A percentile compares a stretch with the other conserved stretches of the same genome.
phyloP scores from a whole-genome alignment of 2,113 vertebrate genomes.

The Microtus montanus region DNA sequence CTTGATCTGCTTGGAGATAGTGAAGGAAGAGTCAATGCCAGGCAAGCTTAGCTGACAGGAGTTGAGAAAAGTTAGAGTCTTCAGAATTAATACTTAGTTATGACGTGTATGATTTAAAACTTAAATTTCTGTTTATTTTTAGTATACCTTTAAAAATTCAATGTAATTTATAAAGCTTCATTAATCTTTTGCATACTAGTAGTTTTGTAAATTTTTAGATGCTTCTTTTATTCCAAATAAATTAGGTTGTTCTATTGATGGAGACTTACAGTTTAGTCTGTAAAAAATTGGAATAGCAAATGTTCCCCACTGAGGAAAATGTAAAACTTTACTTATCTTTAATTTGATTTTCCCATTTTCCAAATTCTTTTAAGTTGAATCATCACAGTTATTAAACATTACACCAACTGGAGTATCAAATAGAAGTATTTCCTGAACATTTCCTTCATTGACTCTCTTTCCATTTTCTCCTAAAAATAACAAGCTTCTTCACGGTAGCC shows the following conservation, averaged over 20 bases:
- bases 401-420: not conserved
- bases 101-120: not conserved
- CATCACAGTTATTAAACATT: not conserved
- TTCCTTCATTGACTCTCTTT: not conserved
- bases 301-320: not conserved
- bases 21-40: not conserved
- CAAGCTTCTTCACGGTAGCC: not conserved
- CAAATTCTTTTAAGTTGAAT: not conserved
- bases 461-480: not conserved
- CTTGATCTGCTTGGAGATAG: not conserved
- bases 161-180: not conserved
- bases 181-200: not conserved
- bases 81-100: not conserved
- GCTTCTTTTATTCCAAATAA: not conserved
- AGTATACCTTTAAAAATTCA: not conserved
- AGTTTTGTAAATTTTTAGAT: not conserved
- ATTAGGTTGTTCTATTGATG: not conserved
- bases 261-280: not conserved
- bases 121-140: not conserved
- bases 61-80: not conserved
- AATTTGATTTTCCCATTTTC: not conserved
- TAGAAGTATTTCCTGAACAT: not conserved
- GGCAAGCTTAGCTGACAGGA: not conserved
- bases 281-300: not conserved
- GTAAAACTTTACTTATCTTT: not conserved